phyloP scores from a whole-genome alignment of 2,888 invertebrate genomes.

The Eubasilissa splendida region DNA sequence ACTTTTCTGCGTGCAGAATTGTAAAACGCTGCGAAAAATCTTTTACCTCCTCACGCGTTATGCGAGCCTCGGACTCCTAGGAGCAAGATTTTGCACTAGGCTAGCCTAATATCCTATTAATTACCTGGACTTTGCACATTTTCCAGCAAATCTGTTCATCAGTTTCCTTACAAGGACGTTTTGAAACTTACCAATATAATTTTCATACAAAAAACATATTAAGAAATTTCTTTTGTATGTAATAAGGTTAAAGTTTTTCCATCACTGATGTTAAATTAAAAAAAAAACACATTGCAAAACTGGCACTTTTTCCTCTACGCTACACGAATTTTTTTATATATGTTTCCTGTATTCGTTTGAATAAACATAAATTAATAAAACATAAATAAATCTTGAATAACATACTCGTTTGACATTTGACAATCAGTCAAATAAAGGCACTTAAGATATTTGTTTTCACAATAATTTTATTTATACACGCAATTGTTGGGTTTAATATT shows the following conservation, averaged over 20 bases:
- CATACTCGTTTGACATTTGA: no score
- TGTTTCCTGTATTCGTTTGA: no score
- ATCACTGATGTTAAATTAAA: neutral
- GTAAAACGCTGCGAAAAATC: conserved; percentile 10
- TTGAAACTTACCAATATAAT: neutral
- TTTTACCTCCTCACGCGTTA: conserved; percentile 50
- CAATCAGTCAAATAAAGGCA: no score
- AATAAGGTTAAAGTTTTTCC: neutral
- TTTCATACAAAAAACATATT: neutral
- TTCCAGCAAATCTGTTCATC: neutral
- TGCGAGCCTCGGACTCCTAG: conserved; percentile 57
- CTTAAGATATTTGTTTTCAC: no score
- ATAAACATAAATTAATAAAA: no score
- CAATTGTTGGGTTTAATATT: no score
- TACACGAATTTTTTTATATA: no score
- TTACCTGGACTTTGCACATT: no score
- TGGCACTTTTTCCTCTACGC: neutral
- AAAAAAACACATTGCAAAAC: neutral
- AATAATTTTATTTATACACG: no score
- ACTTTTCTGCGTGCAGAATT: conserved; percentile 22
- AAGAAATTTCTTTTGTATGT: neutral
- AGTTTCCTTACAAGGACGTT: neutral
- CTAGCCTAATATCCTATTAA: conserved; percentile 49
- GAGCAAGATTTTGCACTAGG: conserved; percentile 49
- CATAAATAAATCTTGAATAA: no score